Percentiles rank a stretch among this genome's conserved stretches.
Conservation (phyloP, 92 coral and sea anemone genomes). For the Parazoanthus atlanticus region DNA sequence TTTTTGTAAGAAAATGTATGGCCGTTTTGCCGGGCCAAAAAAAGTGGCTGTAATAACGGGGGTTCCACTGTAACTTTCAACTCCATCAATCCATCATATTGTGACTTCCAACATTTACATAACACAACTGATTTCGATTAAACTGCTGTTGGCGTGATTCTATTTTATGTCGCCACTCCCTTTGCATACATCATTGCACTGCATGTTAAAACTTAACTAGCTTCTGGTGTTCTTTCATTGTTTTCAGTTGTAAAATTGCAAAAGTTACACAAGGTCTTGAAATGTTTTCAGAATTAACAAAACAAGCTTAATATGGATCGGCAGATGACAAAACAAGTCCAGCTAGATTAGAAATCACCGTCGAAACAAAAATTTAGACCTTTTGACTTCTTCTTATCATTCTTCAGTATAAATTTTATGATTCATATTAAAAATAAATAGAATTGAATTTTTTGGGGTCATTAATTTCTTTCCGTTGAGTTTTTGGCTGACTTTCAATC, state of each 20-base stretch:
- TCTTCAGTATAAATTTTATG: background rate
- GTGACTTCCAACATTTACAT: no score
- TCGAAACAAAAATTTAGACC: background rate
- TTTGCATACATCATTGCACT: no score
- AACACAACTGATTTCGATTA: no score
- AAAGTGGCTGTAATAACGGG: no score
- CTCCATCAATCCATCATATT: no score
- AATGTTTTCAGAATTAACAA: background rate
- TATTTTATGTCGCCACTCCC: no score
- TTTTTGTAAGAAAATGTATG: no score
- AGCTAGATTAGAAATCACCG: background rate
- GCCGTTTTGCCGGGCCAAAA: no score
- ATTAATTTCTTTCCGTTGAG: background rate
- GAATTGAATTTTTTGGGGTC: background rate
- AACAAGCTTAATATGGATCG: background rate
- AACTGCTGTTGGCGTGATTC: no score
- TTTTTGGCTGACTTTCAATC: background rate
- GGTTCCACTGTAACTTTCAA: no score
- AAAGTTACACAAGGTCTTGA: background rate
- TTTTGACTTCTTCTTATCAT: background rate
- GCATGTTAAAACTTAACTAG: no score
- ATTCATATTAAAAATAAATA: background rate
- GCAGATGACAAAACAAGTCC: background rate
- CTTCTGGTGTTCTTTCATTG: no score
- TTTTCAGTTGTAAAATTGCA: background rate